These are phyloP conservation scores for Hypolimnas misippus DNA, from an alignment of 2,888 invertebrate species.

Conservation along the genomic window DNA sequence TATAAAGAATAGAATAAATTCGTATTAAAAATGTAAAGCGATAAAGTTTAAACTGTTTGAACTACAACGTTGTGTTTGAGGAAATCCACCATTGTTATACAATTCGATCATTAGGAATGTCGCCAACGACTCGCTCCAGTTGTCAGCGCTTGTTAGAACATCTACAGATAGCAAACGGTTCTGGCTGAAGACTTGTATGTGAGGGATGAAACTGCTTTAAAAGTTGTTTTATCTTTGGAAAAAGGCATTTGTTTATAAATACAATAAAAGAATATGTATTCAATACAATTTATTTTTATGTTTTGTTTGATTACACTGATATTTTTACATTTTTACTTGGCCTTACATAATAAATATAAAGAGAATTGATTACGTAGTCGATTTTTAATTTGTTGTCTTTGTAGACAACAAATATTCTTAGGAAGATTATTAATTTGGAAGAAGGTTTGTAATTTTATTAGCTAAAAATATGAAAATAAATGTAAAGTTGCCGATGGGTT, in stretches of 20 bases:
- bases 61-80: constrained; percentile 18
- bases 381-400: too few relatives aligned
- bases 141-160: constrained; percentile 31
- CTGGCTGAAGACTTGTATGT: constrained; percentile 18
- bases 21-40: constrained; percentile 2
- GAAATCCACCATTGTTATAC: constrained; percentile 26
- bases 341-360: too few relatives aligned
- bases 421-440: too few relatives aligned
- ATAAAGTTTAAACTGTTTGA: constrained; percentile 23
- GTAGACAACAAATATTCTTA: too few relatives aligned
- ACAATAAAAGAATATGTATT: too few relatives aligned
- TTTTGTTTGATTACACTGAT: too few relatives aligned
- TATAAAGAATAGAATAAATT: background rate
- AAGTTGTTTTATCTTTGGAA: background rate
- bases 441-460: too few relatives aligned
- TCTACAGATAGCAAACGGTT: constrained; percentile 19
- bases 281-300: too few relatives aligned
- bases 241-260: background rate
- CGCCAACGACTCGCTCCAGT: constrained; percentile 27
- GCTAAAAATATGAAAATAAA: too few relatives aligned
- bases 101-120: constrained; percentile 33
- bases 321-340: too few relatives aligned
- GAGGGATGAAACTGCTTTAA: constrained; percentile 7
- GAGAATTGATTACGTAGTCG: too few relatives aligned
- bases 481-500: too few relatives aligned